Evolutionary conservation across 2,888 invertebrate species (phyloP).

Genomic region (Anticlea derivata): DNA sequence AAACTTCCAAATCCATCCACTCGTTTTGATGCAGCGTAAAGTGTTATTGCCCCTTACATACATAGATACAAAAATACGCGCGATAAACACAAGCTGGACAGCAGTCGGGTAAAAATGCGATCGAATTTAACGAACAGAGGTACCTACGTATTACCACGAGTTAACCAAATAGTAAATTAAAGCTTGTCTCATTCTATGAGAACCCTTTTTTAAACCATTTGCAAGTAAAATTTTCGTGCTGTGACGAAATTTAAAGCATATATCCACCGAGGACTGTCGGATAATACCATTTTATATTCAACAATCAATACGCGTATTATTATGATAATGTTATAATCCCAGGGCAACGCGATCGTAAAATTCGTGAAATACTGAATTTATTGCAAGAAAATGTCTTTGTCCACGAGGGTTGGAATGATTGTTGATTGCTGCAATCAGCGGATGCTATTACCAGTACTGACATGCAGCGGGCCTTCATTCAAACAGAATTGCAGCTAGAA

Average conservation of each 20-base stretch:
- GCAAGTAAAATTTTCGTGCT: constrained; percentile 38
- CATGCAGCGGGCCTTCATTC: constrained; percentile 17
- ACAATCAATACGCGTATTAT: constrained; percentile 18
- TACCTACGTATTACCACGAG: constrained; percentile 37
- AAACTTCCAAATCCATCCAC: no score
- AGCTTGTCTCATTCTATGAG: constrained; percentile 38
- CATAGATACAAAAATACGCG: no score
- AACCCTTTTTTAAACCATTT: constrained; percentile 41
- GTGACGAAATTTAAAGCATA: constrained; percentile 40
- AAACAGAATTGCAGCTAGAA: constrained; percentile 11
- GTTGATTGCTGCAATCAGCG: constrained; percentile 26
- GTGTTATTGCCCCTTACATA: no score
- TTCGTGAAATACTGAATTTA: constrained; percentile 23
- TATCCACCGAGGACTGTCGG: constrained; percentile 25
- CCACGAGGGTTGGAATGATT: constrained; percentile 12
- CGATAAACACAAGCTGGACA: no score
- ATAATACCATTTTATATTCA: constrained; percentile 16
- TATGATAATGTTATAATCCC: constrained; percentile 21
- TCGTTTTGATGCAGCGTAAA: no score
- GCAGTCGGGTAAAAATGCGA: not conserved
- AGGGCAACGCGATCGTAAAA: constrained; percentile 19
- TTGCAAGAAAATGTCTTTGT: constrained; percentile 20
- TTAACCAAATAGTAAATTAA: constrained; percentile 39
- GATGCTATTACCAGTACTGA: constrained; percentile 16
- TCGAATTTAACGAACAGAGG: constrained; percentile 10